phyloP scores from a whole-genome alignment of 2,797 vertebrate genomes.

The Sebastes diaconus region DNA sequence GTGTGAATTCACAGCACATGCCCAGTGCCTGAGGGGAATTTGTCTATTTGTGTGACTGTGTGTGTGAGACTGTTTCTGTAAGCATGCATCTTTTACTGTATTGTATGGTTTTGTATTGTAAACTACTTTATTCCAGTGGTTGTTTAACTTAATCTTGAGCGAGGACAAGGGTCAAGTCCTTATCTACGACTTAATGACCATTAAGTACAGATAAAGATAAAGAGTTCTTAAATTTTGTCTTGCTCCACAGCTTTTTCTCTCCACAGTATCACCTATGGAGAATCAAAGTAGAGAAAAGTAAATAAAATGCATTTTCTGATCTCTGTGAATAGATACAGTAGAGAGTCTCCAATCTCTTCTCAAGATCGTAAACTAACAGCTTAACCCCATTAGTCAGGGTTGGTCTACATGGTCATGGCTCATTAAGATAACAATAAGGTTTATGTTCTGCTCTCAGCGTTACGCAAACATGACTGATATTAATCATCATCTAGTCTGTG shows the following conservation, averaged over 20 bases:
- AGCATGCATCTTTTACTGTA: not conserved
- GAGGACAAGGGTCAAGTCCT: not conserved
- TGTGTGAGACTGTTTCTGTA: not conserved
- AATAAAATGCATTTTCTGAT: not conserved
- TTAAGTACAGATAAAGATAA: not conserved
- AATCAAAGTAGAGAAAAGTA: conserved; percentile 5
- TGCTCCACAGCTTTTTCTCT: not conserved
- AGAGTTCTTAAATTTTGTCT: not conserved
- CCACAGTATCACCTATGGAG: not conserved
- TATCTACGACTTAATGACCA: not conserved
- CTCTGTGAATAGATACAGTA: conserved; percentile 1
- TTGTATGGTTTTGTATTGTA: not conserved
- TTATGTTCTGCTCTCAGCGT: conserved; percentile 45
- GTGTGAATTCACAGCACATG: conserved; percentile 14
- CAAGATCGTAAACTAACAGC: conserved; percentile 16
- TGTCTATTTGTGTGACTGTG: not conserved
- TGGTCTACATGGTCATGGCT: conserved; percentile 64
- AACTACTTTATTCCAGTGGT: not conserved
- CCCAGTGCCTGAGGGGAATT: not conserved
- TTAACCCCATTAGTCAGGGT: conserved; percentile 69
- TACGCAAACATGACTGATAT: conserved; percentile 66
- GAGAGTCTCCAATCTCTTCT: not conserved
- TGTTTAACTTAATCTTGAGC: not conserved
- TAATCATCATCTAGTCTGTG: conserved; percentile 55
- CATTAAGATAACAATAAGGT: conserved; percentile 71